Evolutionary conservation across 2,113 vertebrate genomes (phyloP), one percentile per base, ranked within the genome.

Genomic region (Oncorhynchus mykiss): DNA sequence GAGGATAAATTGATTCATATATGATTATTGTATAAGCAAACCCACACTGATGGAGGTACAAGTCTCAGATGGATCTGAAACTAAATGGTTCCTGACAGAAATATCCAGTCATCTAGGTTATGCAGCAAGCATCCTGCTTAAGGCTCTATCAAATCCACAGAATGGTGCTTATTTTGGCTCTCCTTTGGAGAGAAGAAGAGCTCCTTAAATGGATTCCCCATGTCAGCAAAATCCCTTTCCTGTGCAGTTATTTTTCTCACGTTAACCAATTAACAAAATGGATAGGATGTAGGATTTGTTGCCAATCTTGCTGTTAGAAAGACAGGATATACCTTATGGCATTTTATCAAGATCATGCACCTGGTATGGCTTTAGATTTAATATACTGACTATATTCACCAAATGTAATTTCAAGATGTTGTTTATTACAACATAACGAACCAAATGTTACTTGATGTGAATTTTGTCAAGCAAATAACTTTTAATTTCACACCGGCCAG

Each of bases 51-150:
- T 45, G 39, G 79, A 74, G 79, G 57, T 75, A 62, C 57, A 82
- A 85, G 80, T 72, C 39, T 76, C 81, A 45, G 29, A 57, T 22
- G 5, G 80, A 87, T 88, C 76, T 78, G 72, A 71, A 78, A 45
- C 72, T 75, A 75, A 78, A 91, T 74, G 54, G 84, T 84, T 73
- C 74, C 79, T 87, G 88, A 82, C 86, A 90, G 85, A 48, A 34
- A 59, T 86, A 86, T 86, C 84, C 67, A 82, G 25, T 29, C 27
- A 29, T 16, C 12, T 31, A 27, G 29, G 27, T 27, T 67, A 67
- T 29, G 16, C 77, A 74, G 77, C 82, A 87, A 79, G 77, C 72
- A 74, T 66, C 64, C 66, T 71, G 87, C 39, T 45, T 45, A 45
- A 45, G 9, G 39, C 39, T 45, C 86, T 89, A 85, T 72, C 49